Conservation (phyloP, 1,140 invertebrate species). For the Drosophila azteca region DNA sequence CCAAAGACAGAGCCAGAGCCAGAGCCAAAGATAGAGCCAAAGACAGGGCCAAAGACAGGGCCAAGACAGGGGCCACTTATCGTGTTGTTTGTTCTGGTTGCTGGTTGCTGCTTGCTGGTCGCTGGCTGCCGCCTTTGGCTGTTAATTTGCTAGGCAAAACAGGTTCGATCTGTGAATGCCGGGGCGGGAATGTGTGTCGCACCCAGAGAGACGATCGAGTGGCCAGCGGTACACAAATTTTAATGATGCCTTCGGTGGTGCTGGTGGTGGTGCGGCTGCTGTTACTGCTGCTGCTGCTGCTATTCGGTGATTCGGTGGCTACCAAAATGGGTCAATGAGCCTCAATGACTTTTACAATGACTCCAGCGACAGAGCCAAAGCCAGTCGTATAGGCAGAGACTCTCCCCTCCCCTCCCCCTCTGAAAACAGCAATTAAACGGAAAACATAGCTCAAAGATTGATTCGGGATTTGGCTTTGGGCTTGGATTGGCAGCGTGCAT, state of each 20-base stretch:
- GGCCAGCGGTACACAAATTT: conserved; percentile 36
- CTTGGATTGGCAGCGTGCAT: no score
- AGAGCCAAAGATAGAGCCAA: conserved; percentile 1
- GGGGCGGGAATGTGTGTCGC: conserved; percentile 58
- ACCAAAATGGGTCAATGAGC: conserved; percentile 72
- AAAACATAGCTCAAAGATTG: no score
- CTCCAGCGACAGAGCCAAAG: conserved; percentile 7
- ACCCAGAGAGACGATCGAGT: conserved; percentile 39
- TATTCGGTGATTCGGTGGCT: conserved; percentile 21
- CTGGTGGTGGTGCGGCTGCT: no score
- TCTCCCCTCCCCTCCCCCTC: no score
- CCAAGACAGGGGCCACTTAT: conserved; percentile 1
- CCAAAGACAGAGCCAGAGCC: background rate
- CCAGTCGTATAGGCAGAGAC: conserved; percentile 22
- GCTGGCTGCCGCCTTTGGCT: background rate
- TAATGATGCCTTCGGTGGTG: conserved; percentile 34
- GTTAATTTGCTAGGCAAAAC: conserved; percentile 72
- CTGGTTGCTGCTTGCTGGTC: conserved; percentile 1
- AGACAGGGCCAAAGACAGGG: background rate
- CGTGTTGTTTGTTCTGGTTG: background rate
- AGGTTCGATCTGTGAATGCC: conserved; percentile 60
- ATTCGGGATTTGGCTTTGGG: no score
- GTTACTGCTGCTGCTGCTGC: background rate
- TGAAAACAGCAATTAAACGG: no score
- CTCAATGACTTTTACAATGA: conserved; percentile 65